These are phyloP conservation scores for Aeoliscus strigatus DNA, from an alignment of 2,797 vertebrate genomes.

Conservation along the genomic window DNA sequence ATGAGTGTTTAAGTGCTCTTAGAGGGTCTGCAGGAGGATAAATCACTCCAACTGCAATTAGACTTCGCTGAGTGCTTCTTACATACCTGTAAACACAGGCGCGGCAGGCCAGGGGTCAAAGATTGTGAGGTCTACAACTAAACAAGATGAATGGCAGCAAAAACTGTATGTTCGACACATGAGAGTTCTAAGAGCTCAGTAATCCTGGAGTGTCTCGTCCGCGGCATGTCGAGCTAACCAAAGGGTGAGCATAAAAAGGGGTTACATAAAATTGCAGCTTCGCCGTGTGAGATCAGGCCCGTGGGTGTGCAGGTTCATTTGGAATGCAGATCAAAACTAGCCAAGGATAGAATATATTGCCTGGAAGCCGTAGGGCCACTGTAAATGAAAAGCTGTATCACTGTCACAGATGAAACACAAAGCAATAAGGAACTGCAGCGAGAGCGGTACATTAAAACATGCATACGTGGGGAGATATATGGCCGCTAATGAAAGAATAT, in stretches of 20 bases:
- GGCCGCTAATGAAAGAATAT: constrained; percentile 58
- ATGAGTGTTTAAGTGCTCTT: constrained; percentile 39
- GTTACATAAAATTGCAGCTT: constrained; percentile 14
- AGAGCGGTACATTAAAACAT: constrained; percentile 50
- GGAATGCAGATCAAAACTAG: constrained; percentile 21
- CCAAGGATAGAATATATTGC: constrained; percentile 23
- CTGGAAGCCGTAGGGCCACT: constrained; percentile 24
- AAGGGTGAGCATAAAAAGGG: constrained; percentile 7
- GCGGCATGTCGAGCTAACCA: constrained; percentile 19
- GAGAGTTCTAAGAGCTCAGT: constrained; percentile 24
- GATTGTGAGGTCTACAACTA: constrained; percentile 28
- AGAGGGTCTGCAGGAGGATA: constrained; percentile 45
- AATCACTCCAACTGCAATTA: constrained; percentile 58
- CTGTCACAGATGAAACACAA: constrained; percentile 42
- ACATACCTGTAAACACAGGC: constrained; percentile 39
- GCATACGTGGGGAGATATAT: constrained; percentile 39
- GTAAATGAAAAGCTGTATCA: constrained; percentile 45
- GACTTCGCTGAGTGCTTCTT: constrained; percentile 39
- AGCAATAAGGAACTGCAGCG: constrained; percentile 39
- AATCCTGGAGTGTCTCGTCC: constrained; percentile 14
- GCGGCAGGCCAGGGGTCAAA: constrained; percentile 40
- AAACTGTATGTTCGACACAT: constrained; percentile 31
- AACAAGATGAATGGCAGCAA: constrained; percentile 40
- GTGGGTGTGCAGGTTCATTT: constrained; percentile 15
- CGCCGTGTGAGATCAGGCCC: constrained; percentile 3